phyloP scores from a whole-genome alignment of 2,797 vertebrate species.

The Rhinella marina region DNA sequence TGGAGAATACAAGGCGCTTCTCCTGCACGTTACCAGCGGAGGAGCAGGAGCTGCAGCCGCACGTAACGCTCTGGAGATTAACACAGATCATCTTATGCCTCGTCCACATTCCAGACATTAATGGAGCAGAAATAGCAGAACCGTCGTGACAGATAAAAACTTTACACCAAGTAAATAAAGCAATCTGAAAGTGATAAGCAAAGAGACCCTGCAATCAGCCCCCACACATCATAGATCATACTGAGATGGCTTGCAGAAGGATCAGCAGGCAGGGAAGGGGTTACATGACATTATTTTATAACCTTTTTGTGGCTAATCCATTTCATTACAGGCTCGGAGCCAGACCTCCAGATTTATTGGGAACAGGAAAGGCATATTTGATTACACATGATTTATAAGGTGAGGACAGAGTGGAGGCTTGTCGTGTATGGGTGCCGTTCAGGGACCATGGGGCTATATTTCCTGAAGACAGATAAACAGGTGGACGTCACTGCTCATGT shows the following conservation, averaged over 20 bases:
- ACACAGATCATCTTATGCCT: neutral
- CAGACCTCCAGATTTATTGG: constrained; percentile 53
- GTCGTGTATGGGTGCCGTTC: constrained; percentile 42
- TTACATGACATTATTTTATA: constrained; percentile 49
- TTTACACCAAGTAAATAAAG: neutral
- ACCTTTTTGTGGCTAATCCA: constrained; percentile 45
- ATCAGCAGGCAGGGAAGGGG: constrained; percentile 11
- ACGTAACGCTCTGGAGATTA: neutral
- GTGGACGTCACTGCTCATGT: constrained; percentile 20
- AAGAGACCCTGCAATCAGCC: neutral
- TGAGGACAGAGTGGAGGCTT: constrained; percentile 44
- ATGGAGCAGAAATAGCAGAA: neutral
- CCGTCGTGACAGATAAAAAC: neutral
- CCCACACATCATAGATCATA: neutral
- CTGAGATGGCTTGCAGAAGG: neutral
- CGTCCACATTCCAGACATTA: neutral
- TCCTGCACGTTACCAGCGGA: neutral
- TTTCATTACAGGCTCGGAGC: constrained; percentile 43
- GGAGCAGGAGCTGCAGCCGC: neutral
- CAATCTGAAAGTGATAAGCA: neutral
- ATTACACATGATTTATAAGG: constrained; percentile 60
- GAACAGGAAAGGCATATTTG: constrained; percentile 60
- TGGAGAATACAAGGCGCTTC: neutral
- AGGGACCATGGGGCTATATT: constrained; percentile 42
- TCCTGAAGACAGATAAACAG: constrained; percentile 48